A percentile compares a stretch with the other conserved stretches of the same genome.
phyloP scores from a whole-genome alignment of 1,140 invertebrate species.

The Leptopilina boulardi region DNA sequence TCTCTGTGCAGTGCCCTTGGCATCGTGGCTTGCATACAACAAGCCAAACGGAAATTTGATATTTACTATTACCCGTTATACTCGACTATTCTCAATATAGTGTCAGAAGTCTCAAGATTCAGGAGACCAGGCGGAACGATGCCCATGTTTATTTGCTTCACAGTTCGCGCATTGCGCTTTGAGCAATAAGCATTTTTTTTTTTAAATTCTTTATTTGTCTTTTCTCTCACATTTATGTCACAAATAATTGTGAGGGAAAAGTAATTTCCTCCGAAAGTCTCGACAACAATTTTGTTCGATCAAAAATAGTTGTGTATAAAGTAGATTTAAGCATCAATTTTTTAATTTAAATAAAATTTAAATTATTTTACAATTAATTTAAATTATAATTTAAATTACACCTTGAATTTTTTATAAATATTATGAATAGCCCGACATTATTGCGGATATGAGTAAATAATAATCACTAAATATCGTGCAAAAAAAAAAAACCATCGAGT shows the following conservation, averaged over 20 bases:
- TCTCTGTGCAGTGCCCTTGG: conserved; percentile 25
- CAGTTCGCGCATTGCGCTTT: neutral
- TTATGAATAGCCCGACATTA: no score
- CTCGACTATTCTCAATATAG: conserved; percentile 5
- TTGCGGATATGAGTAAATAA: no score
- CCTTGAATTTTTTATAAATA: no score
- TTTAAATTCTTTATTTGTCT: neutral
- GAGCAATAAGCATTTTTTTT: neutral
- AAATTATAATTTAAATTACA: no score
- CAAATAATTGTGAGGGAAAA: conserved; percentile 13
- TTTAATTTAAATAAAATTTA: no score
- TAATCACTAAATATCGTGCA: neutral
- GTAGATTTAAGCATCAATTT: no score
- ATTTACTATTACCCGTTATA: conserved; percentile 22
- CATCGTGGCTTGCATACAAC: conserved; percentile 4
- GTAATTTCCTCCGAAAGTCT: neutral
- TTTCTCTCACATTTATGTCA: neutral
- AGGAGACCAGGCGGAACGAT: conserved; percentile 1
- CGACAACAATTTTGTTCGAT: neutral
- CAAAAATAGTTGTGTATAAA: neutral
- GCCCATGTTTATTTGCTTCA: conserved; percentile 10
- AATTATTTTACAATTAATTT: no score
- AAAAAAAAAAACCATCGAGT: neutral
- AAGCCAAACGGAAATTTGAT: conserved; percentile 30
- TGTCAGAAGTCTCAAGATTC: conserved; percentile 23